Percentiles rank a stretch among this genome's conserved stretches.
Conservation (phyloP, 2,113 vertebrate genomes). For the Xiphophorus couchianus region DNA sequence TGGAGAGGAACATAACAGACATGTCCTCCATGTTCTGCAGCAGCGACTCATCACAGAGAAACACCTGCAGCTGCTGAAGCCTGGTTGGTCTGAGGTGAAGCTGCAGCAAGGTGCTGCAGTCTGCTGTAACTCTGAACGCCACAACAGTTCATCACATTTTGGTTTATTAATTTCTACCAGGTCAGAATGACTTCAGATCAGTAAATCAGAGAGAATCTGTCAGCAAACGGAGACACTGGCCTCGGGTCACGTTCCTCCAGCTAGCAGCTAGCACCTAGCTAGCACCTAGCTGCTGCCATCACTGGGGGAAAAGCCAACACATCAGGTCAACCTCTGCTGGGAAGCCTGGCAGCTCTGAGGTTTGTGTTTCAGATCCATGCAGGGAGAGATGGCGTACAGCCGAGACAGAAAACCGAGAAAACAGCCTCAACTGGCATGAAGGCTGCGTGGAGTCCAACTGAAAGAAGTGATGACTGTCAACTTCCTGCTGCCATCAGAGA, state of each 20-base stretch:
- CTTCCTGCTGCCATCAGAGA: neutral
- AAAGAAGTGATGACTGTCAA: neutral
- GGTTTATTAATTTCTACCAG: too few relatives aligned
- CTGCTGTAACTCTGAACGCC: too few relatives aligned
- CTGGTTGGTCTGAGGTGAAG: too few relatives aligned
- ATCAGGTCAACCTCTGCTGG: conserved; percentile 29
- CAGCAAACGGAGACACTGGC: conserved; percentile 2
- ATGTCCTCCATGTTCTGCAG: too few relatives aligned
- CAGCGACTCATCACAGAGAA: too few relatives aligned
- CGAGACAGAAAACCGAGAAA: neutral
- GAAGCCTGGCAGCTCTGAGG: neutral
- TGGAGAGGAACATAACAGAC: too few relatives aligned
- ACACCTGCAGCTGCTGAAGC: too few relatives aligned
- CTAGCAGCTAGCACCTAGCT: neutral
- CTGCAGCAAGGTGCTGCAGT: too few relatives aligned
- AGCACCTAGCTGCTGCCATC: too few relatives aligned
- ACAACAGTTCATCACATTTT: too few relatives aligned
- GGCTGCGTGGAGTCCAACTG: neutral
- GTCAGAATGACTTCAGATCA: too few relatives aligned
- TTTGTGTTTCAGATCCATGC: neutral
- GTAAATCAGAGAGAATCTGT: conserved; percentile 11
- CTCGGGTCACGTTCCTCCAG: conserved; percentile 8
- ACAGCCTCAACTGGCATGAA: neutral
- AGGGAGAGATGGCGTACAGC: neutral
- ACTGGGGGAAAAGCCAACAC: conserved; percentile 30